phyloP scores from a whole-genome alignment of 2,113 vertebrate species.

The Lagopus leucura region DNA sequence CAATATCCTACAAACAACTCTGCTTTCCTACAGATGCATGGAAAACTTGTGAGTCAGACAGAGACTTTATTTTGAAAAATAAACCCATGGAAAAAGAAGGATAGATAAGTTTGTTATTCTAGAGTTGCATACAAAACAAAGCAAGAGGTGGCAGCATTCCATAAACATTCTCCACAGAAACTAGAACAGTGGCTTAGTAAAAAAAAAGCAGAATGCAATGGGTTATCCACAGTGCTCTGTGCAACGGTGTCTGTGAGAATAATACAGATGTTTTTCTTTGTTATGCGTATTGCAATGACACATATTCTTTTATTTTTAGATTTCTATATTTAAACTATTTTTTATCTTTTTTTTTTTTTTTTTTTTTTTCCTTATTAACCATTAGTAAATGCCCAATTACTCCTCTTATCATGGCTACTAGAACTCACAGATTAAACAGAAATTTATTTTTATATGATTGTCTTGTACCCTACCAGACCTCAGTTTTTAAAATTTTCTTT shows the following conservation, averaged over 20 bases:
- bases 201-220: background rate
- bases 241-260: background rate
- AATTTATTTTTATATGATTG: background rate
- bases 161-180: background rate
- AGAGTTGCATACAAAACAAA: background rate
- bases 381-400: too few species aligned
- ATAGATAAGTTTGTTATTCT: background rate
- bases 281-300: background rate
- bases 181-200: background rate
- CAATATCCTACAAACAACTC: background rate
- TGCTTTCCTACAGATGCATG: background rate
- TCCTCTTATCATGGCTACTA: accelerated
- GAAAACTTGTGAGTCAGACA: background rate
- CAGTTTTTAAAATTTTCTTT: background rate
- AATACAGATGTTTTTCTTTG: background rate
- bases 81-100: background rate
- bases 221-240: too few species aligned
- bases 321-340: background rate
- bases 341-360: background rate
- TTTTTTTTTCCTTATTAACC: background rate
- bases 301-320: background rate
- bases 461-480: background rate
- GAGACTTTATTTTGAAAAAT: background rate
- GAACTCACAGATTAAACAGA: background rate
- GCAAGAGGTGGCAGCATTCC: too few species aligned